Evolutionary conservation across 2,888 invertebrate genomes (phyloP).

Genomic region (Apocheima hispidaria): DNA sequence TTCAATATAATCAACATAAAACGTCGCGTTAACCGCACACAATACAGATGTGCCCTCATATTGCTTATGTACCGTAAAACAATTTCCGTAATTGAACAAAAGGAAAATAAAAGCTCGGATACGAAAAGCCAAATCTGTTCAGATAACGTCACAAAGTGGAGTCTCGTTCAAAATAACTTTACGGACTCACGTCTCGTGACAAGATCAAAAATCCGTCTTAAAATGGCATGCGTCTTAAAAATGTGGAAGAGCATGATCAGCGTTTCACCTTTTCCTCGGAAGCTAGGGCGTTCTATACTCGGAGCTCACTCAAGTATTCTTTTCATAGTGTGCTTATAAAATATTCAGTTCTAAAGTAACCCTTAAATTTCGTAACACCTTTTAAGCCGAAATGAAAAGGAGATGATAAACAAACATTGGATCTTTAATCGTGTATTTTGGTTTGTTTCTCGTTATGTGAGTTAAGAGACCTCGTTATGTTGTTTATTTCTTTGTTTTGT

Average conservation of each 20-base stretch:
- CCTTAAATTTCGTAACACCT: slow-evolving; percentile 53
- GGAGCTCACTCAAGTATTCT: slow-evolving; percentile 61
- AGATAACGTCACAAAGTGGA: slow-evolving; percentile 49
- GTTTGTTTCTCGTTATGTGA: slow-evolving; percentile 18
- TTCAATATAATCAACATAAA: slow-evolving; percentile 31
- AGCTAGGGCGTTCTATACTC: slow-evolving; percentile 56
- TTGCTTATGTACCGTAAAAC: slow-evolving; percentile 47
- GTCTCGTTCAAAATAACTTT: slow-evolving; percentile 48
- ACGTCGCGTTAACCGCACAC: slow-evolving; percentile 26
- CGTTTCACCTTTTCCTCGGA: slow-evolving; percentile 56
- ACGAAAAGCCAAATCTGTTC: slow-evolving; percentile 45
- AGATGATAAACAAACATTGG: slow-evolving; percentile 47
- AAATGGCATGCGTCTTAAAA: slow-evolving; percentile 42
- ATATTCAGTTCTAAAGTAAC: slow-evolving; percentile 61
- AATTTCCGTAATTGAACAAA: slow-evolving; percentile 59
- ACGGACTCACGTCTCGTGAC: slow-evolving; percentile 20
- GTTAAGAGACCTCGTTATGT: slow-evolving; percentile 14
- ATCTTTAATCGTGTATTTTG: slow-evolving; percentile 41
- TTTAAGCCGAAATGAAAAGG: slow-evolving; percentile 44
- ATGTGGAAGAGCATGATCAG: slow-evolving; percentile 51
- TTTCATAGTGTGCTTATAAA: slow-evolving; percentile 65
- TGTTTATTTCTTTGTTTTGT: slow-evolving; percentile 25
- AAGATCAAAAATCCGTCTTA: slow-evolving; percentile 47
- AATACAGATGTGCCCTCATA: slow-evolving; percentile 31
- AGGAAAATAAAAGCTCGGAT: slow-evolving; percentile 53